Evolutionary conservation across 2,888 invertebrate genomes (phyloP).

Genomic region (Augiades crinisus): DNA sequence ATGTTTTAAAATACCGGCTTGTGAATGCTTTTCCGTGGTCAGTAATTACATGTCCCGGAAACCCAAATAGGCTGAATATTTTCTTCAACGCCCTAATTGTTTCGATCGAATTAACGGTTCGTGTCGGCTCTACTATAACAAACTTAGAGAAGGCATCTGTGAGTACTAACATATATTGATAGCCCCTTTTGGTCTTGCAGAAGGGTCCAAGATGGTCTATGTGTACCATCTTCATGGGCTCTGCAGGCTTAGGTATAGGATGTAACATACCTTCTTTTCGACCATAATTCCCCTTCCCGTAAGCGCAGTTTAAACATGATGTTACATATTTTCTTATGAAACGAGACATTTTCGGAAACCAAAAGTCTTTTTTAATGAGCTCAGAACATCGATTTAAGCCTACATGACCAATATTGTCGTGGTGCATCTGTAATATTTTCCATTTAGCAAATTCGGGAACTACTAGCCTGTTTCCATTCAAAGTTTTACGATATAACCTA

Average conservation of each 20-base stretch:
- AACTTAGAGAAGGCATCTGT: conserved; percentile 30
- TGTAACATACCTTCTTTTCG: conserved; percentile 33
- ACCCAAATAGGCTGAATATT: not conserved
- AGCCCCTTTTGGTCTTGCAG: conserved; percentile 30
- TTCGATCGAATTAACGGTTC: not conserved
- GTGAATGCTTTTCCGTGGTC: conserved; percentile 33
- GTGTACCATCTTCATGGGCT: conserved; percentile 33
- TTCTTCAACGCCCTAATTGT: not conserved
- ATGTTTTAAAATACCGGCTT: conserved; percentile 33
- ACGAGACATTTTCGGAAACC: conserved; percentile 39
- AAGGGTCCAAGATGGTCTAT: conserved; percentile 38
- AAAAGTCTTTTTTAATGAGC: conserved; percentile 39
- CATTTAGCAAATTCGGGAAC: conserved; percentile 40
- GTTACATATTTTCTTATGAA: conserved; percentile 37
- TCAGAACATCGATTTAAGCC: conserved; percentile 35
- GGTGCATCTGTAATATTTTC: conserved; percentile 41
- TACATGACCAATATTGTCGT: conserved; percentile 46
- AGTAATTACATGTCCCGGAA: conserved; percentile 10
- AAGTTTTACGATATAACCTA: not conserved
- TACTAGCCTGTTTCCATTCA: conserved; percentile 31
- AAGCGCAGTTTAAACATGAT: conserved; percentile 41
- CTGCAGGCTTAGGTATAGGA: conserved; percentile 35
- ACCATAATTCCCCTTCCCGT: conserved; percentile 31
- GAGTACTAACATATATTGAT: conserved; percentile 36
- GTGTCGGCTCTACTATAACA: conserved; percentile 13